These are phyloP conservation scores for Diarsia dahlii DNA, from an alignment of 2,888 invertebrate genomes.

Conservation along the genomic window DNA sequence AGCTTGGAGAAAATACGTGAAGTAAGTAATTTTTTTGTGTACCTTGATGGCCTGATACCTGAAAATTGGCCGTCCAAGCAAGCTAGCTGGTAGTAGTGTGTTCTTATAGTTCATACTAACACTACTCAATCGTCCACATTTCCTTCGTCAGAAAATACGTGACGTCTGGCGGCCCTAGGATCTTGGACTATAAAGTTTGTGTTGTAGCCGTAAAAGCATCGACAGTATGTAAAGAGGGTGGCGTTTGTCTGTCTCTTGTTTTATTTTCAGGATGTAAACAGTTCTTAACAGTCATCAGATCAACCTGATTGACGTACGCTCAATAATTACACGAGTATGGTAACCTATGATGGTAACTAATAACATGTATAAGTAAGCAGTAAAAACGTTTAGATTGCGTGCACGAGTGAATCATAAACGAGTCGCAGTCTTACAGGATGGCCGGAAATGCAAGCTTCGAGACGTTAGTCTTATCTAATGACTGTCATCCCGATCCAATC, in stretches of 20 bases:
- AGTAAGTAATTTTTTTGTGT: too few relatives aligned
- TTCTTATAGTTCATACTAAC: too few relatives aligned
- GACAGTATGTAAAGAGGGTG: neutral
- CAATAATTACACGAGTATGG: conserved; percentile 71
- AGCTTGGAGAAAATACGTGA: too few relatives aligned
- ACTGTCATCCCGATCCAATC: conserved; percentile 74
- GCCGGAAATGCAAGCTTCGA: conserved; percentile 80
- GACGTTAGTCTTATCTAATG: conserved; percentile 73
- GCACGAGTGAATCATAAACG: conserved; percentile 73
- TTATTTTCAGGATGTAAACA: conserved; percentile 58
- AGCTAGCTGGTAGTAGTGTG: too few relatives aligned
- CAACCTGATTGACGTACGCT: conserved; percentile 77
- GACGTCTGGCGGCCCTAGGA: too few relatives aligned
- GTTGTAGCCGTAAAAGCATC: too few relatives aligned
- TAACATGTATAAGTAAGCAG: conserved; percentile 62
- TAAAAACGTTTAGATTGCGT: conserved; percentile 51
- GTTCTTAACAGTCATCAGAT: conserved; percentile 77
- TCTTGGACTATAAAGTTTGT: too few relatives aligned
- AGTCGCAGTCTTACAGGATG: conserved; percentile 68
- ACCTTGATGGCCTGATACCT: too few relatives aligned
- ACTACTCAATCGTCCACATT: too few relatives aligned
- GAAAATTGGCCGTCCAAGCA: too few relatives aligned
- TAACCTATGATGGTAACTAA: conserved; percentile 54
- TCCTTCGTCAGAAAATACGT: too few relatives aligned
- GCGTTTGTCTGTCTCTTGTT: neutral